Conservation (phyloP, 2,113 vertebrate species). For the Platysternon megacephalum region DNA sequence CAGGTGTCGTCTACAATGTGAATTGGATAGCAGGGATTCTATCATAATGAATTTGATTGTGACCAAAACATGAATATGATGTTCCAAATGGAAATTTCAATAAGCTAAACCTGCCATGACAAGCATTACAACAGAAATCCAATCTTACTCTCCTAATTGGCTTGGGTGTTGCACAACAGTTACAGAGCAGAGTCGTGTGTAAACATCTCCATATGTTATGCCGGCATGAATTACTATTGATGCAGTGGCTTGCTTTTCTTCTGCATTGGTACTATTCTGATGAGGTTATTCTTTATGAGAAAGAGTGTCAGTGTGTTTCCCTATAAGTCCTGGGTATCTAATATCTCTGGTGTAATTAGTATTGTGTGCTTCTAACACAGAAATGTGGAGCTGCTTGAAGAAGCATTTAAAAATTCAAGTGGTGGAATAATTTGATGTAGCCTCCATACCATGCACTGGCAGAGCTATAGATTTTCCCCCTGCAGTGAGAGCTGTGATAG, state of each 20-base stretch:
- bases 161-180: background rate
- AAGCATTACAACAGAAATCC: background rate
- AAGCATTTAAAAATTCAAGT: background rate
- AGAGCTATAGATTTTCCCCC: background rate
- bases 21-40: background rate
- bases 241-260: background rate
- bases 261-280: background rate
- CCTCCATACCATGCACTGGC: background rate
- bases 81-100: background rate
- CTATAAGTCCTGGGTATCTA: background rate
- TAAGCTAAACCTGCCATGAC: background rate
- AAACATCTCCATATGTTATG: slow-evolving; percentile 22
- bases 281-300: background rate
- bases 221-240: slow-evolving; percentile 21
- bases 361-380: background rate
- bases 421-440: background rate
- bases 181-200: background rate
- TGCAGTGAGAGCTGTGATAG: background rate
- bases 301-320: background rate
- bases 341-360: background rate
- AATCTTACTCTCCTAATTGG: background rate
- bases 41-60: background rate
- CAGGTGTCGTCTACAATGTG: background rate
- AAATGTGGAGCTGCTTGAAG: background rate
- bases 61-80: background rate